phyloP scores from a whole-genome alignment of 2,113 vertebrate species.

The Alectura lathami region DNA sequence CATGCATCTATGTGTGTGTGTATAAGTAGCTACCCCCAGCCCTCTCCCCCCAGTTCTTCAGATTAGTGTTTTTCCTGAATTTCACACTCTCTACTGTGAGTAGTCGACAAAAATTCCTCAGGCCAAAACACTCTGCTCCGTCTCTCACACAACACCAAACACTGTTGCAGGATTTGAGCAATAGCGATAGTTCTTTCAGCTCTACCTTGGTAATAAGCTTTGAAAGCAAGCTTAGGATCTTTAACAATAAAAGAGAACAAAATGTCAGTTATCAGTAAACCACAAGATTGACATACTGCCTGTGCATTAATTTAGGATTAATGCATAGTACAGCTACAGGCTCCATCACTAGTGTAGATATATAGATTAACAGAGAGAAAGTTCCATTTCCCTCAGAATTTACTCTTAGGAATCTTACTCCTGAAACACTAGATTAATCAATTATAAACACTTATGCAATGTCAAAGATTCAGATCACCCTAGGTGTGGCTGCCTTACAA shows the following conservation, averaged over 20 bases:
- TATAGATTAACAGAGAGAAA: background rate
- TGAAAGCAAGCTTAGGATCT: background rate
- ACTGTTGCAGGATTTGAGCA: background rate
- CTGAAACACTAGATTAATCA: background rate
- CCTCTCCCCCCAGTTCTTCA: background rate
- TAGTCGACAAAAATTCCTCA: background rate
- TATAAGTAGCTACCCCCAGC: background rate
- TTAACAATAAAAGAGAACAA: background rate
- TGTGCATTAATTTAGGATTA: background rate
- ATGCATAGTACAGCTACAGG: background rate
- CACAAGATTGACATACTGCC: background rate
- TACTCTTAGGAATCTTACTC: background rate
- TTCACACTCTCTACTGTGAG: background rate
- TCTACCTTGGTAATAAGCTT: background rate
- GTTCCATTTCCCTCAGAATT: background rate
- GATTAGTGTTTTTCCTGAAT: background rate
- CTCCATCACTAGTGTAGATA: background rate
- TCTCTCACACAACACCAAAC: background rate
- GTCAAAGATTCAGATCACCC: background rate
- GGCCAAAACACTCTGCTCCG: background rate
- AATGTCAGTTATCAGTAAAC: background rate
- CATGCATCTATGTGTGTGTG: rapidly evolving
- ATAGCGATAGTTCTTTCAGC: background rate
- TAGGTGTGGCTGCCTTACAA: background rate
- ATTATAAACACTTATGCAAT: background rate